Evolutionary conservation across 2,113 vertebrate genomes (phyloP).

Genomic region (Silurus glanis): DNA sequence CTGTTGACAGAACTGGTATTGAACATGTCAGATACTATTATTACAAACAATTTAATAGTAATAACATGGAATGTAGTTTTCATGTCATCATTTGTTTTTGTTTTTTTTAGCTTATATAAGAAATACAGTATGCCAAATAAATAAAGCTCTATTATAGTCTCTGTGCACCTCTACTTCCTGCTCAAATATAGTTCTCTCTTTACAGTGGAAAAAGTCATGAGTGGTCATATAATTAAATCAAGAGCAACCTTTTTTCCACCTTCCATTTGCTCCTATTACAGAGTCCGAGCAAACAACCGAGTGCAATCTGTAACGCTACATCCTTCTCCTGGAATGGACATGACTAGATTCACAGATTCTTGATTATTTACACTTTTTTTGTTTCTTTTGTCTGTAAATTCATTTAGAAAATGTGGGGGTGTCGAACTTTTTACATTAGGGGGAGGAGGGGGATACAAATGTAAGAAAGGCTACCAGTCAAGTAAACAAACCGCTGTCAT

Average conservation of each 20-base stretch:
- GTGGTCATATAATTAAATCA: constrained; percentile 45
- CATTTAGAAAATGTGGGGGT: constrained; percentile 51
- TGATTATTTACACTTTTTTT: not conserved
- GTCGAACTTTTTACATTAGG: constrained; percentile 18
- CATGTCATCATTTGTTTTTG: constrained; percentile 55
- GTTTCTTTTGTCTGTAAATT: constrained; percentile 13
- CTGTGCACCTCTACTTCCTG: constrained; percentile 53
- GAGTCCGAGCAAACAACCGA: constrained; percentile 5
- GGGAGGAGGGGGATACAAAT: not conserved
- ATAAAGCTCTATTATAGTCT: constrained; percentile 68
- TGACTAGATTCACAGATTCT: constrained; percentile 20
- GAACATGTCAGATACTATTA: constrained; percentile 72
- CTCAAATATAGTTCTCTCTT: constrained; percentile 59
- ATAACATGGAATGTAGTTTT: constrained; percentile 74
- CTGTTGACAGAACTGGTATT: constrained; percentile 67
- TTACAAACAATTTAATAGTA: constrained; percentile 71
- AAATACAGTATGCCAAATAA: constrained; percentile 70
- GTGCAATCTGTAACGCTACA: constrained; percentile 24
- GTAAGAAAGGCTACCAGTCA: constrained; percentile 44
- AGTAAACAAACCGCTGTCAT: constrained; percentile 39
- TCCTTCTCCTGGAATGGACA: constrained; percentile 25
- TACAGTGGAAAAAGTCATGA: constrained; percentile 43
- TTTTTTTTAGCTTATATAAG: constrained; percentile 66
- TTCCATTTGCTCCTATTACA: constrained; percentile 15
- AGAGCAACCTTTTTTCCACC: constrained; percentile 6